These are phyloP conservation scores for Osmerus mordax DNA, from an alignment of 2,113 vertebrate genomes.

Conservation along the genomic window DNA sequence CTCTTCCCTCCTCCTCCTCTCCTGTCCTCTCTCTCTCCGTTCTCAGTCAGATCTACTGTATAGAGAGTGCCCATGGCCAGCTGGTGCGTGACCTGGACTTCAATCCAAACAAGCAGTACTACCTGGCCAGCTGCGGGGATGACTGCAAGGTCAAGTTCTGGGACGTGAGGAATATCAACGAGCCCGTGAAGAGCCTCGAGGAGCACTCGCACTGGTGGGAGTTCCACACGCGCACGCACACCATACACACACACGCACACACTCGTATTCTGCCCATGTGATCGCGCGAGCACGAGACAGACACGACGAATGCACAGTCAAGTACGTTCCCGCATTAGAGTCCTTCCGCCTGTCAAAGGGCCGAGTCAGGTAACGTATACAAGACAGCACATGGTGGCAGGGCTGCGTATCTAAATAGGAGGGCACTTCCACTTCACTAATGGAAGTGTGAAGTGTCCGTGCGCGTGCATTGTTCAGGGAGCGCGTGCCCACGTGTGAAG, in stretches of 20 bases:
- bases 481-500: background rate
- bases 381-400: no score
- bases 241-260: background rate
- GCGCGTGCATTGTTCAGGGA: background rate
- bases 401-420: no score
- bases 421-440: no score
- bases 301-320: no score
- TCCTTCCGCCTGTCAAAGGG: no score
- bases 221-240: background rate
- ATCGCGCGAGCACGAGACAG: no score
- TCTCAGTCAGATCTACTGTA: conserved; percentile 93
- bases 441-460: background rate
- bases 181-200: conserved; percentile 91
- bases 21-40: conserved; percentile 8
- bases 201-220: conserved; percentile 97
- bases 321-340: no score
- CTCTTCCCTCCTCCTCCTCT: background rate
- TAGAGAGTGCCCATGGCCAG: conserved; percentile 97
- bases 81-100: conserved; percentile 98
- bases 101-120: conserved; percentile 99
- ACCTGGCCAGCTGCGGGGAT: conserved; percentile 94
- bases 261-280: background rate
- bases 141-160: conserved; percentile 99
- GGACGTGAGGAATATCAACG: conserved; percentile 87
- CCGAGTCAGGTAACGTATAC: no score